Base-by-base conservation (phyloP, 64 coral and sea anemone genomes). In the Actinia tenebrosa region DNA sequence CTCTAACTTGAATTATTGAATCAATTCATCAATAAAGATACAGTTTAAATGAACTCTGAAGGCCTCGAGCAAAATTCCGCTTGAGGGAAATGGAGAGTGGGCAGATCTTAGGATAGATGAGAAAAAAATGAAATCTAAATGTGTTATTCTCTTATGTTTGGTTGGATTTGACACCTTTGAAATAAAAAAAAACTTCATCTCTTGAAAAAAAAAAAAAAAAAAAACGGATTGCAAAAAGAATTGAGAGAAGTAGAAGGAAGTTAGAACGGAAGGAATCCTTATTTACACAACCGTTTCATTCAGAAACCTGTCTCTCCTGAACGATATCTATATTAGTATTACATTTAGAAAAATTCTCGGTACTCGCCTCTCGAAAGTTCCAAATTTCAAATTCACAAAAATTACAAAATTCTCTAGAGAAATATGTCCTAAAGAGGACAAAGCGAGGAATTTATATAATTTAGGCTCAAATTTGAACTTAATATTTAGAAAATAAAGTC, bases 401-500 rank as follows among this genome's bases (percentile, higher is more conserved):
- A 27, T 43, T 75, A 75, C 69, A 43, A 75, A 75, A 37, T 75
- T 27, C 26, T 75, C 1, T 75, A n/a, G 69, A 75, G 64, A 75
- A 75, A 30, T 75, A 75, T 42, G 25, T 10, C 27, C 42, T 75
- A 75, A 75, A 3, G 14, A 75, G 69, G 69, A 75, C 25, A 75
- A 75, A 75, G n/a, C 7, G 26, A 75, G 69, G 10, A 9, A n/a
- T 75, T 75, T 75, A 75, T 75, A 75, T 75, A 43, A 75, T 75
- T 75, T 75, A 75, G 69, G 9, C 69, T 30, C 69, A 75, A 75
- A 75, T 30, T 75, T 75, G 69, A 42, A 25, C 69, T 42, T 75
- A 75, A 75, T 75, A 75, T 75, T 75, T 75, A 75, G 69, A 75
- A 75, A 75, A 37, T 27, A 27, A 75, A 15, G 69, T 16, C 64